Conservation (phyloP, 2,888 invertebrate species). For the Unio pictorum region DNA sequence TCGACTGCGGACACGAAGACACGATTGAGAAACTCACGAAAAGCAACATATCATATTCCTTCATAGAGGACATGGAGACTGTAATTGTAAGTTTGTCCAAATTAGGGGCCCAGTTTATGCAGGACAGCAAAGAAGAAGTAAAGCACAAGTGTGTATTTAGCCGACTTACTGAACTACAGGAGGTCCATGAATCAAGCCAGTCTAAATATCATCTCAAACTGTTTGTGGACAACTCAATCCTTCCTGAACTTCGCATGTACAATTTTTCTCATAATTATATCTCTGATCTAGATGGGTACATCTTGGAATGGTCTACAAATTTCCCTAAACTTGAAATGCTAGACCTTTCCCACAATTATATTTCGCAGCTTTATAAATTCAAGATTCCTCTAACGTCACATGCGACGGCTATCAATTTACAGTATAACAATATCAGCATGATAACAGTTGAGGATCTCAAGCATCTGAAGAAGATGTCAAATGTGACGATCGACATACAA, state of each 20-base stretch:
- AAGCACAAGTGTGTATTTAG: constrained; percentile 33
- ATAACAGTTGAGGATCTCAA: constrained; percentile 35
- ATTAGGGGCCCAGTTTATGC: constrained; percentile 24
- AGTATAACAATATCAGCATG: constrained; percentile 44
- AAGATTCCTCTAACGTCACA: constrained; percentile 20
- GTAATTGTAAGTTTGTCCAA: constrained; percentile 5
- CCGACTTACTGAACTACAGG: constrained; percentile 35
- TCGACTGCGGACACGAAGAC: constrained; percentile 37
- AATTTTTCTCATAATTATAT: constrained; percentile 38
- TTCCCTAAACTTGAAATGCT: constrained; percentile 45
- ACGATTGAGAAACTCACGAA: constrained; percentile 22
- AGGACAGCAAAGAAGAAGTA: constrained; percentile 20
- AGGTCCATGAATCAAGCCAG: constrained; percentile 29
- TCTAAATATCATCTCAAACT: constrained; percentile 39
- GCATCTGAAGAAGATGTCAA: constrained; percentile 28
- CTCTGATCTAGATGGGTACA: constrained; percentile 25
- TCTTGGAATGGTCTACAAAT: constrained; percentile 41
- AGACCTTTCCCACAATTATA: constrained; percentile 49
- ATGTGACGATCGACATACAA: constrained; percentile 44
- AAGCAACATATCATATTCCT: constrained; percentile 28
- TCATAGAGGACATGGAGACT: constrained; percentile 9
- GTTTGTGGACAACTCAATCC: constrained; percentile 33
- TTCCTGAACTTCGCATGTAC: constrained; percentile 32
- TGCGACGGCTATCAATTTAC: constrained; percentile 31
- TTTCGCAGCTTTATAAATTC: constrained; percentile 39